These are phyloP conservation scores for Trachelus stipa DNA, from an alignment of 2,888 invertebrate genomes.

Conservation along the genomic window DNA sequence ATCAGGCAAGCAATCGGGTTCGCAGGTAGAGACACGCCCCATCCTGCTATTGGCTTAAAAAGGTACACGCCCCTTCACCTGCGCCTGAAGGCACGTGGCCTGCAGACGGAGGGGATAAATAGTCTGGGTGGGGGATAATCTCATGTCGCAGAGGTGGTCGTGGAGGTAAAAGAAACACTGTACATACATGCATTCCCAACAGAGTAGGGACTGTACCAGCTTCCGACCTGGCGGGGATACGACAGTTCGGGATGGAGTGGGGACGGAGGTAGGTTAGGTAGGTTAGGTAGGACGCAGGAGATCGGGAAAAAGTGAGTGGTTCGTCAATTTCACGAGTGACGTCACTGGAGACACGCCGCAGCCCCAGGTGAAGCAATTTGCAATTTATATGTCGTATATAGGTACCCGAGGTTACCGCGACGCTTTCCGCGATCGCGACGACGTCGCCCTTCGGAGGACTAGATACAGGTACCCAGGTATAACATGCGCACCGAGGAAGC, in stretches of 20 bases:
- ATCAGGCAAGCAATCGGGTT: slow-evolving; percentile 54
- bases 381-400: background rate
- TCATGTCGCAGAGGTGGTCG: slow-evolving; percentile 27
- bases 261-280: slow-evolving; percentile 24
- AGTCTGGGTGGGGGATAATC: slow-evolving; percentile 41
- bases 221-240: too few relatives aligned
- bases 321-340: slow-evolving; percentile 38
- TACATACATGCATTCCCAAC: too few relatives aligned
- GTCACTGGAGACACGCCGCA: slow-evolving; percentile 56
- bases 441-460: too few relatives aligned
- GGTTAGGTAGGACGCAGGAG: too few relatives aligned
- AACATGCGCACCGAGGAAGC: background rate
- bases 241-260: too few relatives aligned
- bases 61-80: slow-evolving; percentile 61
- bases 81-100: slow-evolving; percentile 29
- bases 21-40: slow-evolving; percentile 58
- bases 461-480: too few relatives aligned
- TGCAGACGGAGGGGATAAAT: slow-evolving; percentile 12
- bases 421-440: too few relatives aligned
- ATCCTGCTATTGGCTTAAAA: slow-evolving; percentile 56
- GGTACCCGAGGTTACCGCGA: too few relatives aligned
- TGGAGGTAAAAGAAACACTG: too few relatives aligned
- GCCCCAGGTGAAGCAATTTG: slow-evolving; percentile 37
- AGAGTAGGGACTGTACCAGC: too few relatives aligned
- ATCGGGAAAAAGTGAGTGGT: too few relatives aligned